A percentile compares a stretch with the other conserved stretches of the same genome.
Evolutionary conservation across 2,113 vertebrate genomes (phyloP).

Genomic region (Alaudala cheleensis): DNA sequence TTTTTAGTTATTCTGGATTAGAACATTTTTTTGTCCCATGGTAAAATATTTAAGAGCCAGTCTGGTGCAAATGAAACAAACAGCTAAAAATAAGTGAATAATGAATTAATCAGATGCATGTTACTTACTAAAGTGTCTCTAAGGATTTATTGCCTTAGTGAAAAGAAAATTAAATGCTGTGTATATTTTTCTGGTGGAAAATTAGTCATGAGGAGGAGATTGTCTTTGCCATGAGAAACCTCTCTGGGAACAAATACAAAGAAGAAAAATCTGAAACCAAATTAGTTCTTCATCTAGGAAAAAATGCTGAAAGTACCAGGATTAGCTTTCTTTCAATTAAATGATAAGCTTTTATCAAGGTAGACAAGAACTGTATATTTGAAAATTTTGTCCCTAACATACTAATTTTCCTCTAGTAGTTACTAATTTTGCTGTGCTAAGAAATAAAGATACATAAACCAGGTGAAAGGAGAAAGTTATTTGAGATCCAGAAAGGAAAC

Average conservation of each 20-base stretch:
- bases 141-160: neutral
- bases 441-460: neutral
- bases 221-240: neutral
- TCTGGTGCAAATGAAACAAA: neutral
- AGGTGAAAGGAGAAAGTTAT: neutral
- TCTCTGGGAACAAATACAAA: neutral
- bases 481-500: neutral
- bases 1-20: neutral
- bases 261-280: neutral
- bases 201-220: neutral
- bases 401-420: neutral
- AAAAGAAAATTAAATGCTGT: neutral
- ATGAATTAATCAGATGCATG: conserved; percentile 18
- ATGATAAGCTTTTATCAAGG: neutral
- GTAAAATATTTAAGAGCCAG: neutral
- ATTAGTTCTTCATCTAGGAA: neutral
- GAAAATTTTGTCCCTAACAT: neutral
- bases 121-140: conserved; percentile 7
- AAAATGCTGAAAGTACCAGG: neutral
- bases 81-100: conserved; percentile 33
- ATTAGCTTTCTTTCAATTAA: neutral
- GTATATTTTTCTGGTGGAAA: neutral
- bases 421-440: neutral
- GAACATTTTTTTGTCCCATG: neutral
- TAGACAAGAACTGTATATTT: neutral